Evolutionary conservation across 2,888 invertebrate genomes (phyloP), one percentile per base, ranked within the genome.

Genomic region (Diarsia mendica): DNA sequence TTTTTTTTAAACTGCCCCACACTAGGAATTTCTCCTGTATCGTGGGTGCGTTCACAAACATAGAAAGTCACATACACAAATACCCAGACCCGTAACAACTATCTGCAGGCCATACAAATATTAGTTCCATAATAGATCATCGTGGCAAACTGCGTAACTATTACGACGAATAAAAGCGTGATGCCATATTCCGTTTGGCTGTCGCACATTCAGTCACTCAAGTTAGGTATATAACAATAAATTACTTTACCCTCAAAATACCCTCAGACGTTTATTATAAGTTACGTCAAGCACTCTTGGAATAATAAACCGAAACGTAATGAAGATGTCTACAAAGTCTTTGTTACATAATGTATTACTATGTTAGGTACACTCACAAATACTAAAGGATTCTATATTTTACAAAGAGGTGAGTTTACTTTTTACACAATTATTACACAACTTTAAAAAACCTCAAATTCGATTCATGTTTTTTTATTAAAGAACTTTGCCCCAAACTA

Each of bases 281-380:
- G 51, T 79, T 69, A 66, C 66, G 44, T 28, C n/a, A 60, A 67
- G 28, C 15, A 15, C 48, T 79, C 67, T 60, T 61, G 23, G 67
- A 67, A 83, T 79, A 67, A 74, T 64, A 70, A 79, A 67, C 46
- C 51, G 15, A 49, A 55, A 67, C 8, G n/a, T 74, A 67, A 73
- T 80, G 83, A 82, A 71, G 58, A 60, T 71, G 55, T 80, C 48
- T 82, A 60, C 33, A 60, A 39, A 63, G 39, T 69, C 53, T 60
- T 76, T 63, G 23, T 72, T 60, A 49, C 20, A 23, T 58, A 63
- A 55, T 23, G 53, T 65, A 70, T 49, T 65, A 78, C 60, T 63
- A 20, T 49, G 4, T 71, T 51, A 39, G 1, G 51, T 72, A 53
- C 51, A 33, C n/a, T n/a, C n/a, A n/a, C n/a, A n/a, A n/a, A n/a